phyloP scores from a whole-genome alignment of 2,797 vertebrate genomes.

The Syngnathus rostellatus region DNA sequence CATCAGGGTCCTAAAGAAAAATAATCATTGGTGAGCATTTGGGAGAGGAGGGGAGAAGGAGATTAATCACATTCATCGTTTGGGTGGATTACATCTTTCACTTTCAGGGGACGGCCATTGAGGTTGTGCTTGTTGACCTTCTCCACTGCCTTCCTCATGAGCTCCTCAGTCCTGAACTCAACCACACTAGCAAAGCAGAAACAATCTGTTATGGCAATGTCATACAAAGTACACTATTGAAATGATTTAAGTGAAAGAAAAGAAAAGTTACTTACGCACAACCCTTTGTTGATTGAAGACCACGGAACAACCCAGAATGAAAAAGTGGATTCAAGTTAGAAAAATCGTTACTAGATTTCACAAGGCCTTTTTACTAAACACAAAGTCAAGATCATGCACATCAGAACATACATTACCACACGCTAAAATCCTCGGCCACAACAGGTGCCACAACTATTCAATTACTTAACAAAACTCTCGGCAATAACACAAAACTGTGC shows the following conservation, averaged over 20 bases:
- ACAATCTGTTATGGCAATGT: background rate
- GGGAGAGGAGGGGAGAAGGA: background rate
- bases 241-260: background rate
- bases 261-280: conserved; percentile 85
- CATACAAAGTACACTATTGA: background rate
- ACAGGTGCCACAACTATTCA: conserved; percentile 27
- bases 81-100: conserved; percentile 80
- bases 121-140: conserved; percentile 94
- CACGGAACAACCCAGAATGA: conserved; percentile 31
- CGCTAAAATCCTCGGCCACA: conserved; percentile 28
- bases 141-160: conserved; percentile 97
- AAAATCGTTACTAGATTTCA: conserved; percentile 9
- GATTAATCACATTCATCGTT: too few species aligned
- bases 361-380: background rate
- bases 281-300: conserved; percentile 75
- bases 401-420: conserved; percentile 21
- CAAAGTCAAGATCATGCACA: conserved; percentile 48
- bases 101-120: conserved; percentile 91
- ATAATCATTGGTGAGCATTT: background rate
- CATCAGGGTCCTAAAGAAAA: conserved; percentile 80
- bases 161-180: conserved; percentile 97
- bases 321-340: conserved; percentile 11
- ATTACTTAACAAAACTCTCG: conserved; percentile 23
- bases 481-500: conserved; percentile 37
- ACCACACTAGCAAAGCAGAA: conserved; percentile 77